Conservation (phyloP, 2,113 vertebrate species). For the Notechis scutatus region DNA sequence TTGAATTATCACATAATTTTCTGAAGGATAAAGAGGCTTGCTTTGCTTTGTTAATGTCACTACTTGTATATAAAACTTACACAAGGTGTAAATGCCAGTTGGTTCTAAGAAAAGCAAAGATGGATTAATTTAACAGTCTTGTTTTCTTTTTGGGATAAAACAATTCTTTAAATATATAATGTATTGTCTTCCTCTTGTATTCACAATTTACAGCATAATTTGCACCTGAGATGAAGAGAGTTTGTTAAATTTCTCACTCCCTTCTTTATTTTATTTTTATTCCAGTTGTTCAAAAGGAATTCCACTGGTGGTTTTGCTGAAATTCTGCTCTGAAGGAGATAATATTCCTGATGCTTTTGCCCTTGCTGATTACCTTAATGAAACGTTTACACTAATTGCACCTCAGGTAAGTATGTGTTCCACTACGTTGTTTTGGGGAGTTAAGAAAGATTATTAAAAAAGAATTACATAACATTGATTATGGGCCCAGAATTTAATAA, state of each 20-base stretch:
- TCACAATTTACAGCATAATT: background rate
- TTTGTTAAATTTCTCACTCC: background rate
- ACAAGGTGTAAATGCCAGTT: background rate
- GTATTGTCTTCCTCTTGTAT: background rate
- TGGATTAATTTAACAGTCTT: background rate
- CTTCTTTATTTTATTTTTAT: conserved; percentile 18
- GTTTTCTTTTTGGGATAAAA: background rate
- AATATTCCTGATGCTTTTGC: conserved; percentile 90
- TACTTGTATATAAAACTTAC: background rate
- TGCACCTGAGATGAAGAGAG: background rate
- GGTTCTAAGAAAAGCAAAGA: background rate
- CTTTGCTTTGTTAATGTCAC: background rate
- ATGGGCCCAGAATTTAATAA: background rate
- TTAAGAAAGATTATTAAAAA: background rate
- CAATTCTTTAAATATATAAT: background rate
- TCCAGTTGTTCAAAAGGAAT: conserved; percentile 83
- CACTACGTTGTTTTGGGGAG: background rate
- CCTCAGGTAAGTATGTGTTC: conserved; percentile 72
- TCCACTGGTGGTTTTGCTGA: conserved; percentile 82
- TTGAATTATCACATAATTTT: background rate
- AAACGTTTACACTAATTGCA: conserved; percentile 88
- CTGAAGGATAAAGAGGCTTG: background rate
- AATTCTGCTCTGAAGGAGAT: conserved; percentile 96
- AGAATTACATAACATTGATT: background rate
- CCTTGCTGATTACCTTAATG: conserved; percentile 85